Conservation (phyloP, 2,113 vertebrate genomes). For the Takifugu flavidus region DNA sequence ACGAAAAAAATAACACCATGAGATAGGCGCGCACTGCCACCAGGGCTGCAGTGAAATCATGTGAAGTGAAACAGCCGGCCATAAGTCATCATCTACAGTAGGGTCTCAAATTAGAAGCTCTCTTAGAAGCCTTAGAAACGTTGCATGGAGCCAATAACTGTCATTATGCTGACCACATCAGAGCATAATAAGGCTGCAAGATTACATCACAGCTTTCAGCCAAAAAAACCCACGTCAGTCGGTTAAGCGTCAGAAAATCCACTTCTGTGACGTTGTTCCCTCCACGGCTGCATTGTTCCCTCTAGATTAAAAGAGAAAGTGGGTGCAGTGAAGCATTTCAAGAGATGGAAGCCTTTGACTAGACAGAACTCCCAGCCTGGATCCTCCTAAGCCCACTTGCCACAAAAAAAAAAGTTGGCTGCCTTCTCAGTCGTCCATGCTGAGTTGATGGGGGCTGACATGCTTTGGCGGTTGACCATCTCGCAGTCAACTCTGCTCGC, state of each 20-base stretch:
- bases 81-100: constrained; percentile 33
- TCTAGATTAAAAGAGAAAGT: constrained; percentile 61
- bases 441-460: constrained; percentile 60
- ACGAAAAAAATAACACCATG: constrained; percentile 31
- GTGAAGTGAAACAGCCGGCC: constrained; percentile 11
- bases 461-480: constrained; percentile 59
- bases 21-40: constrained; percentile 22
- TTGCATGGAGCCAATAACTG: not conserved
- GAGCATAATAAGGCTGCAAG: constrained; percentile 15
- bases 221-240: constrained; percentile 31
- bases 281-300: constrained; percentile 25
- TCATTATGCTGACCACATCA: constrained; percentile 1
- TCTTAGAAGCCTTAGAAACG: not conserved
- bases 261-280: constrained; percentile 28
- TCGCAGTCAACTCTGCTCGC: constrained; percentile 28
- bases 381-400: constrained; percentile 52
- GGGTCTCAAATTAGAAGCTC: constrained; percentile 32
- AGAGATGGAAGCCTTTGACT: constrained; percentile 53
- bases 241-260: constrained; percentile 33
- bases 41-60: constrained; percentile 36
- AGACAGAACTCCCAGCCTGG: constrained; percentile 64
- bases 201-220: constrained; percentile 33
- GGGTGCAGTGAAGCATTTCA: constrained; percentile 57
- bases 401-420: constrained; percentile 64
- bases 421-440: constrained; percentile 61